Evolutionary conservation across 1,140 invertebrate species (phyloP), one percentile per base, ranked within the genome.

Genomic region (Melipona quadrifasciata): DNA sequence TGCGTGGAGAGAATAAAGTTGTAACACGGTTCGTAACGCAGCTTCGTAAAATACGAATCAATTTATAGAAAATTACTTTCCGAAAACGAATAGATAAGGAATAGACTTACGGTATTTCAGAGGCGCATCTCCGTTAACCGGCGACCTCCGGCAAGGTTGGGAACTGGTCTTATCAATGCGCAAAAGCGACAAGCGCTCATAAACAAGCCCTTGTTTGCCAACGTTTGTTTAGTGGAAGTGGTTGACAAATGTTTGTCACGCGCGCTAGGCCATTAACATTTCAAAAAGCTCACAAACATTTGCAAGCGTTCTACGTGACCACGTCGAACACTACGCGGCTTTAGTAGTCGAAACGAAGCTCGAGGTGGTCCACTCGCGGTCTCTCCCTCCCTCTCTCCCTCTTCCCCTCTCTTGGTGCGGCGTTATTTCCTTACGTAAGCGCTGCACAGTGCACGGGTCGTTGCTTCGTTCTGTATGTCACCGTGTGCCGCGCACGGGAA

Each of bases 381-480:
- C 53, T 55, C 53, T 61, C 11, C 10, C 24, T 61, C 24, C 12
- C 58, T n/a, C 24, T 24, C 24, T 12, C 0, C 8, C 24, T 24
- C 58, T n/a, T 8, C 5, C 11, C 12, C 11, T 24, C 58, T 61
- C 58, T n/a, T 24, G 58, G 24, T n/a, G 96, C 85, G 73, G 80
- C 84, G 83, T 90, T 92, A 91, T 92, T 92, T 89, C 77, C 91
- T 93, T 92, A 92, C 91, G 91, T 92, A 93, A 92, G 91, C 88
- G 82, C 86, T 89, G 91, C 86, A 90, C 82, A 79, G 82, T 80
- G 89, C 84, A 85, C 90, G 84, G 91, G 91, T 92, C 90, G 89
- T 90, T 90, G 91, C 89, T 92, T 87, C 90, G 88, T 92, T 93
- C 92, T 91, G 91, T 93, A 91, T 93, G 93, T 93, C 93, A 93